A percentile compares a stretch with the other conserved stretches of the same genome.
phyloP scores from a whole-genome alignment of 2,113 vertebrate genomes.

The Urocolius indicus region DNA sequence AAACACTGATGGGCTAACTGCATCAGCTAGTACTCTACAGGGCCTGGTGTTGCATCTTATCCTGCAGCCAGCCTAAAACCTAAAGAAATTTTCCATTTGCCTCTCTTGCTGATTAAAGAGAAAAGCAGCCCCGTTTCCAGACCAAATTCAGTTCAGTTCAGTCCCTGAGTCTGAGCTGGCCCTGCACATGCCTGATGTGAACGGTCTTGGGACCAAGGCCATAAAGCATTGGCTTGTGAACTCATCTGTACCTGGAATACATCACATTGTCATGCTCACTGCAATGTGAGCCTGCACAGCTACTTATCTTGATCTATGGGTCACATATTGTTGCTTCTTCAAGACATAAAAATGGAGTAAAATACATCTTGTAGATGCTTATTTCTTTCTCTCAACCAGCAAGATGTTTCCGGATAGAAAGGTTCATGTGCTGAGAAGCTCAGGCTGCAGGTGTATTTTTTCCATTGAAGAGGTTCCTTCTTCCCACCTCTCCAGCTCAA shows the following conservation, averaged over 20 bases:
- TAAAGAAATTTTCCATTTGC: neutral
- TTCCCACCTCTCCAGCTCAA: neutral
- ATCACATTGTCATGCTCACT: neutral
- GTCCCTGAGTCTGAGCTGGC: neutral
- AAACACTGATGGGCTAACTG: neutral
- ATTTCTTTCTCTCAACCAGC: neutral
- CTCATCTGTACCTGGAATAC: neutral
- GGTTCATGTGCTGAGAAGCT: neutral
- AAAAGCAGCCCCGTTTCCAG: neutral
- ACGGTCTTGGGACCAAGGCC: neutral
- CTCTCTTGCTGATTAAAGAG: neutral
- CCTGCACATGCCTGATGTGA: neutral
- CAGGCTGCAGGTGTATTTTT: neutral
- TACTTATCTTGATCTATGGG: neutral
- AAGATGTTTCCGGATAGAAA: neutral
- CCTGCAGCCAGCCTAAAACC: neutral
- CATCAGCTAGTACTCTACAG: neutral
- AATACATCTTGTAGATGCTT: neutral
- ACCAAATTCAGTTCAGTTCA: neutral
- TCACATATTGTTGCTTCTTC: neutral
- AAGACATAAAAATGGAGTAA: neutral
- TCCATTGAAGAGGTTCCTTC: neutral
- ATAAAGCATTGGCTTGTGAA: neutral
- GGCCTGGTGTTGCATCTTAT: neutral
- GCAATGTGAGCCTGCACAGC: neutral